phyloP scores from a whole-genome alignment of 2,888 invertebrate genomes.

The Liopterus haemorrhoidalis region DNA sequence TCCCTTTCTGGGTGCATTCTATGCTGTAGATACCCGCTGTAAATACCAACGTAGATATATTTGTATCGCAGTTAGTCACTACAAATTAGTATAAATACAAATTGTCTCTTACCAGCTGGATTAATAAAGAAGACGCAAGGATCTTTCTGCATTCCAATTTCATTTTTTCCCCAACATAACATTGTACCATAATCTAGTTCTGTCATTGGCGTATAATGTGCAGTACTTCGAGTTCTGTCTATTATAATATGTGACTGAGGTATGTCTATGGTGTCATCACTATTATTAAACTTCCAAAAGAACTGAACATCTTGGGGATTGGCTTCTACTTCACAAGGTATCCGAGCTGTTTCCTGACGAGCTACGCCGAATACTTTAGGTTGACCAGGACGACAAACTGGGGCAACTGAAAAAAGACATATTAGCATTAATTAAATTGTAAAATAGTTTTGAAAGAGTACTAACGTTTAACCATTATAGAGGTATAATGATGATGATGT shows the following conservation, averaged over 20 bases:
- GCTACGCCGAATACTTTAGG: slow-evolving; percentile 66
- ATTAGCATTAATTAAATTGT: too few relatives aligned
- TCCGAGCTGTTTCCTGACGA: slow-evolving; percentile 60
- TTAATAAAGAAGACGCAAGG: slow-evolving; percentile 69
- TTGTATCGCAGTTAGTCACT: too few relatives aligned
- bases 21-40: too few relatives aligned
- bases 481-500: not conserved
- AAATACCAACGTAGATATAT: too few relatives aligned
- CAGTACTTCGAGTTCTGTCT: slow-evolving; percentile 59
- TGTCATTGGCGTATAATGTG: slow-evolving; percentile 65
- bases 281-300: slow-evolving; percentile 73
- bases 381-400: slow-evolving; percentile 65
- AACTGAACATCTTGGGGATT: slow-evolving; percentile 65
- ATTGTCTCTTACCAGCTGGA: slow-evolving; percentile 57
- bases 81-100: too few relatives aligned
- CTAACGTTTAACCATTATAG: not conserved
- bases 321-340: slow-evolving; percentile 69
- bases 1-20: too few relatives aligned
- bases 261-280: slow-evolving; percentile 63
- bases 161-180: slow-evolving; percentile 68
- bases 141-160: slow-evolving; percentile 63
- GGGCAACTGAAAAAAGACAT: slow-evolving; percentile 55
- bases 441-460: not conserved
- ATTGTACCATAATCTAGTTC: slow-evolving; percentile 70
- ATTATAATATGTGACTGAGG: slow-evolving; percentile 56